These are phyloP conservation scores for Pachyseris speciosa DNA, from an alignment of 64 coral and sea anemone species.

Conservation along the genomic window DNA sequence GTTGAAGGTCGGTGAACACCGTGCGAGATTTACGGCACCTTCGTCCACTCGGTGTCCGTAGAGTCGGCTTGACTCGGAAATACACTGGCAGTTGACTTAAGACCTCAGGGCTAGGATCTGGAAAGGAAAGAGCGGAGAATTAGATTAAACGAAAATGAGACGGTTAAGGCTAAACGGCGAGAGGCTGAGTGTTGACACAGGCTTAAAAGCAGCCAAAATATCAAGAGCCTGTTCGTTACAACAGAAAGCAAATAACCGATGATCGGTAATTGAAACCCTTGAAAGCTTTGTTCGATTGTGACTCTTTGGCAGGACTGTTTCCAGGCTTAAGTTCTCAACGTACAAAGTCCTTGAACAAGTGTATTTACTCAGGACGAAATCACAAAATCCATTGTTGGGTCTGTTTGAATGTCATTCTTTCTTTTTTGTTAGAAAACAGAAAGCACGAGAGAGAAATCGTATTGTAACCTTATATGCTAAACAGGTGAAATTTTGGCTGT, in stretches of 20 bases:
- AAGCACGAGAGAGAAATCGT: not conserved
- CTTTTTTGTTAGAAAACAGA: slow-evolving; percentile 7
- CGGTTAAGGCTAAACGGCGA: not conserved
- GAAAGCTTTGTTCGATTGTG: slow-evolving; percentile 22
- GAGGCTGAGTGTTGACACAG: slow-evolving; percentile 19
- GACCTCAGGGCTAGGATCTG: slow-evolving; percentile 76
- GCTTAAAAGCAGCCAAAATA: slow-evolving; percentile 20
- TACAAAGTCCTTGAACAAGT: slow-evolving; percentile 17
- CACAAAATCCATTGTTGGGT: slow-evolving; percentile 36
- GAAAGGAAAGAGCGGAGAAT: not conserved
- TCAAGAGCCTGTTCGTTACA: slow-evolving; percentile 42
- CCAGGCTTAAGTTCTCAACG: not conserved
- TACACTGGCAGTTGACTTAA: slow-evolving; percentile 70
- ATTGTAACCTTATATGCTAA: slow-evolving; percentile 1
- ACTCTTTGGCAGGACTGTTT: not conserved
- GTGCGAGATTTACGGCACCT: slow-evolving; percentile 71
- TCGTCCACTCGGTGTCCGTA: slow-evolving; percentile 65
- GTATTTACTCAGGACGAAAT: slow-evolving; percentile 12
- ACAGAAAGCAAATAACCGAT: slow-evolving; percentile 23
- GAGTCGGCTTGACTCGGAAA: slow-evolving; percentile 71
- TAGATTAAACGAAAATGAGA: not conserved
- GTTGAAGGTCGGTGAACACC: slow-evolving; percentile 74
- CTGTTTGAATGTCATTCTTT: not conserved
- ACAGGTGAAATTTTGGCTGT: slow-evolving; percentile 20
- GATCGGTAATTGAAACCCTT: slow-evolving; percentile 48